Evolutionary conservation across 2,113 vertebrate genomes (phyloP), one percentile per base, ranked within the genome.

Genomic region (Cebus imitator): DNA sequence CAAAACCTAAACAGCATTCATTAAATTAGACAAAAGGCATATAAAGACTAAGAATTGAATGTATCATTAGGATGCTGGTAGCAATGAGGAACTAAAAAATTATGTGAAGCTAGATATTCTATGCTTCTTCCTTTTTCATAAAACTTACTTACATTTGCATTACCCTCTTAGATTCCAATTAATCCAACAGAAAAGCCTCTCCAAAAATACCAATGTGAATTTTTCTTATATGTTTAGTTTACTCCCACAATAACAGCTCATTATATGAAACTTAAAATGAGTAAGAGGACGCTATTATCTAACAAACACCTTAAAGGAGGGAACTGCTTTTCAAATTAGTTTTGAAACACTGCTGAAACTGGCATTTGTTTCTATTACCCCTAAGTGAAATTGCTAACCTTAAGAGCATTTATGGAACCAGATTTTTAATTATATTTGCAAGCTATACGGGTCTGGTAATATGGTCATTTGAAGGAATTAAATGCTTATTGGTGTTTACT

Each of bases 161-260:
- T 94, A 61, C 6, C 1, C n/a, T 94, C 58, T 84, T 55, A 90
- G 50, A 96, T 66, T 94, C 72, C 68, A 97, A 96, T 95, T 97
- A 97, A 91, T 92, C 17, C 35, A 90, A 83, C n/a, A 93, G 52
- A 97, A 97, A 93, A 94, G 57, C 17, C 68, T 95, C 40, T 83
- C 37, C 66, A 68, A 82, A 88, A 96, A 93, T 88, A 64, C n/a
- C 40, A 52, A 50, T 17, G 68, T 61, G 45, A 80, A 83, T 57
- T 94, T 83, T 96, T 88, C 61, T 85, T 92, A 45, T 16, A 40
- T 45, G 18, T 93, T 96, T 95, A 92, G 40, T 88, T 96, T 40
- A 66, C 30, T 94, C 68, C 45, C 78, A 86, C 85, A 98, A 73
- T 87, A 86, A 92, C 14, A 96, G 78, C 50, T 95, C 78, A 96